Percentiles rank a stretch among this genome's conserved stretches.
Evolutionary conservation across 2,797 vertebrate species (phyloP).

Genomic region (Eospalax fontanierii): DNA sequence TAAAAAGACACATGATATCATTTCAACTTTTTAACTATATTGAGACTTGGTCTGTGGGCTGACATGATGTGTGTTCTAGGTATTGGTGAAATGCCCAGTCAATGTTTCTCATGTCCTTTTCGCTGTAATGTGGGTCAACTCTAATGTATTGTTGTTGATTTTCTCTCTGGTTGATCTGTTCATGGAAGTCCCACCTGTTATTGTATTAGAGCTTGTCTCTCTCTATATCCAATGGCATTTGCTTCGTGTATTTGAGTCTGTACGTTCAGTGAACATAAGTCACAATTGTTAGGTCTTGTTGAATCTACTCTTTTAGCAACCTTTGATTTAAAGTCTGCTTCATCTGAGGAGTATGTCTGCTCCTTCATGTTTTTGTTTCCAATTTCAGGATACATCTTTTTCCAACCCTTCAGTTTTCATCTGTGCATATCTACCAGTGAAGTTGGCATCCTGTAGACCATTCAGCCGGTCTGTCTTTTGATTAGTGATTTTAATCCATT

Average conservation of each 20-base stretch:
- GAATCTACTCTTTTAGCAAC: background rate
- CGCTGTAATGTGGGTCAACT: background rate
- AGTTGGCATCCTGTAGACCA: background rate
- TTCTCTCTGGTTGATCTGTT: background rate
- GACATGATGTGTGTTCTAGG: background rate
- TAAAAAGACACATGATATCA: background rate
- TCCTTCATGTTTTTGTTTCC: background rate
- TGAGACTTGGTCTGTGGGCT: background rate
- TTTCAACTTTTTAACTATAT: background rate
- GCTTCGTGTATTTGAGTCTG: background rate
- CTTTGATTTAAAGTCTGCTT: background rate
- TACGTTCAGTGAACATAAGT: background rate
- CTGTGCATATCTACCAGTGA: background rate
- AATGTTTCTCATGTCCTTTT: background rate
- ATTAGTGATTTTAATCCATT: background rate
- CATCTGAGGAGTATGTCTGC: background rate
- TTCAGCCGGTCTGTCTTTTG: background rate
- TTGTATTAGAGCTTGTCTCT: background rate
- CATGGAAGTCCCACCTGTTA: background rate
- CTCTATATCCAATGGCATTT: background rate
- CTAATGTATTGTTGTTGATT: background rate
- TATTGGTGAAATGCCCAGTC: no score
- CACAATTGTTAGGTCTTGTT: background rate
- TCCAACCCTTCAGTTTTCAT: background rate
- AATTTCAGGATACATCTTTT: background rate